Evolutionary conservation across 2,888 invertebrate genomes (phyloP).

Genomic region (Macrophya annulata): DNA sequence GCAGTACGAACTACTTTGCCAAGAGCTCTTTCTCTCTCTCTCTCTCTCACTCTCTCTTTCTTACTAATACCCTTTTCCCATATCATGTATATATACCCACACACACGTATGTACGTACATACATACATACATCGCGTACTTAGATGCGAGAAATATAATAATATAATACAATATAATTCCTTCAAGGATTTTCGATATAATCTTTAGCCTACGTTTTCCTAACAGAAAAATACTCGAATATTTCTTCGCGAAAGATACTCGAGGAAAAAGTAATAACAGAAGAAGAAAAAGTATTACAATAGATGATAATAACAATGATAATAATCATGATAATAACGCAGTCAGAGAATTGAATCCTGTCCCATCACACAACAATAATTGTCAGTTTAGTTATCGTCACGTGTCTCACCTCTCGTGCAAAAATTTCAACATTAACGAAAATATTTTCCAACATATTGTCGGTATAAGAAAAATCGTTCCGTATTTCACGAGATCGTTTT

Average conservation of each 20-base stretch:
- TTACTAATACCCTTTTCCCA: background rate
- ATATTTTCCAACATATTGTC: background rate
- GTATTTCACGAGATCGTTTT: background rate
- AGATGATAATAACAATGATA: background rate
- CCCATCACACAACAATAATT: conserved; percentile 26
- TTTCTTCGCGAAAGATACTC: background rate
- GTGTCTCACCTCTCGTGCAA: background rate
- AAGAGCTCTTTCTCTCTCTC: conserved; percentile 52
- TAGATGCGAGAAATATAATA: background rate
- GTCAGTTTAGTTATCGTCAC: background rate
- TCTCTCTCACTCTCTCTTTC: conserved; percentile 42
- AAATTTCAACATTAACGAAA: background rate
- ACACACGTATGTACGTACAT: background rate
- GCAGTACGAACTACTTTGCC: conserved; percentile 53
- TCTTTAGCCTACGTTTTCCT: background rate
- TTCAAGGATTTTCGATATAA: conserved; percentile 2
- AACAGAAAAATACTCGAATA: conserved; percentile 3
- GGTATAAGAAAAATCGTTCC: background rate
- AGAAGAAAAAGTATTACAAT: background rate
- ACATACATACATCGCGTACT: background rate
- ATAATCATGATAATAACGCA: background rate
- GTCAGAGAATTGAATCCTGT: conserved; percentile 17
- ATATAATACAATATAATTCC: conserved; percentile 34
- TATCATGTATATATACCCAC: background rate
- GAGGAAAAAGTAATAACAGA: background rate